Evolutionary conservation across 2,113 vertebrate species (phyloP).

Genomic region (mouse (Mus musculus)): GRCm39 chr17:66095001-66095500

Average conservation of each 20-base stretch:
- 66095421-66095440: neutral
- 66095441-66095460: neutral
- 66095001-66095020: neutral
- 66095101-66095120: conserved; percentile 27
- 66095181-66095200: neutral
- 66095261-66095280: neutral
- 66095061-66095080: neutral
- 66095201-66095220: neutral
- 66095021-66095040: neutral
- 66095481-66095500: neutral
- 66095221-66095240: neutral
- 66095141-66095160: conserved; percentile 10
- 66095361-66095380: neutral
- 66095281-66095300: neutral
- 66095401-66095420: neutral
- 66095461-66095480: neutral
- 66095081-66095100: neutral
- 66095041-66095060: neutral
- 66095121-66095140: neutral
- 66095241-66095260: neutral
- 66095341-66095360: too few species aligned
- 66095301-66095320: neutral
- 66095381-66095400: neutral
- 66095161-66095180: neutral
- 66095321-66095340: neutral